Evolutionary conservation across 2,888 invertebrate species (phyloP).

Genomic region (Balanococcus diminutus): DNA sequence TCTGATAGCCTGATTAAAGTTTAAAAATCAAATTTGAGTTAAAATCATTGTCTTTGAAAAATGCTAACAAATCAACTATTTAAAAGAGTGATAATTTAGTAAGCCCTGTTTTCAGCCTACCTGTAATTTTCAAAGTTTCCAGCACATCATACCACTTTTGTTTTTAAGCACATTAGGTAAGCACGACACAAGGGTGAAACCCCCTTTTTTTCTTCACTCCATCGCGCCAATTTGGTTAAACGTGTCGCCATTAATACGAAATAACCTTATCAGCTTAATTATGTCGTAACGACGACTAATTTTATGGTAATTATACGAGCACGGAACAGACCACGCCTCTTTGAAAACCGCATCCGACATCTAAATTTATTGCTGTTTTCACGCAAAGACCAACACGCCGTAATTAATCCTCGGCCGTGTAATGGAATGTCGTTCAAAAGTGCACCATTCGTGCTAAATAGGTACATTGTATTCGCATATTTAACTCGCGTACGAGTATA

Average conservation of each 20-base stretch:
- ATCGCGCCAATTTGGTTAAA: not conserved
- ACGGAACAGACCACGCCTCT: conserved; percentile 39
- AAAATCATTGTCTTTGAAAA: too few relatives aligned
- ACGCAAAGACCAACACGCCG: conserved; percentile 14
- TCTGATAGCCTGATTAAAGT: too few relatives aligned
- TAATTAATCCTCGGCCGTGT: conserved; percentile 37
- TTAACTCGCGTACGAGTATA: not conserved
- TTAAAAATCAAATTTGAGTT: too few relatives aligned
- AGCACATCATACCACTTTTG: too few relatives aligned
- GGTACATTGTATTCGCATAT: conserved; percentile 29
- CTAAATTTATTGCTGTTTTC: conserved; percentile 46
- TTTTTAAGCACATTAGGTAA: too few relatives aligned
- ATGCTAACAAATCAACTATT: too few relatives aligned
- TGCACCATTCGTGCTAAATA: not conserved
- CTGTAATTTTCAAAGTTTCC: too few relatives aligned
- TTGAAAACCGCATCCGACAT: conserved; percentile 46
- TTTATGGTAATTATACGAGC: conserved; percentile 46
- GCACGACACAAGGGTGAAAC: not conserved
- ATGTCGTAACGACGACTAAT: conserved; percentile 45
- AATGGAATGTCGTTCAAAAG: conserved; percentile 38
- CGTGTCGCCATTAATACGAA: conserved; percentile 27
- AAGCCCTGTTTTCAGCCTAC: too few relatives aligned
- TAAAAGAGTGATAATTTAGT: too few relatives aligned
- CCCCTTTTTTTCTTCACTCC: not conserved
- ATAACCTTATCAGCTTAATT: conserved; percentile 37